These are phyloP conservation scores for Orthonyx spaldingii DNA, from an alignment of 2,113 vertebrate genomes.

Conservation along the genomic window DNA sequence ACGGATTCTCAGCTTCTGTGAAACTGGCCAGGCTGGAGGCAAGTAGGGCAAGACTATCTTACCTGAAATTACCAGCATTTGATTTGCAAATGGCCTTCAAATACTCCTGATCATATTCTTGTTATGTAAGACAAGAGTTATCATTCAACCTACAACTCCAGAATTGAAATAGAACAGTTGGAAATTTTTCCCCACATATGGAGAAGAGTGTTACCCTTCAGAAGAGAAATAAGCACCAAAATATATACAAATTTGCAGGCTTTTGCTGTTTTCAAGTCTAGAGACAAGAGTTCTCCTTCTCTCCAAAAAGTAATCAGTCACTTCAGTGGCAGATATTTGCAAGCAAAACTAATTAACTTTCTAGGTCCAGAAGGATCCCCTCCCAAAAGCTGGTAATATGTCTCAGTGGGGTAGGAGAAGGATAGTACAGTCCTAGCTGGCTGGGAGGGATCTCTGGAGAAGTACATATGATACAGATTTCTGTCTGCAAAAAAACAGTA, in stretches of 20 bases:
- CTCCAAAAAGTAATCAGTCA: not conserved
- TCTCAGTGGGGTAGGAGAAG: not conserved
- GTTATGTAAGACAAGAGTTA: not conserved
- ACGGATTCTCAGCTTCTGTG: not conserved
- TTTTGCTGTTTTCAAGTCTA: not conserved
- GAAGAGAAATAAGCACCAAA: not conserved
- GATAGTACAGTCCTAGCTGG: not conserved
- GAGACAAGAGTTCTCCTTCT: not conserved
- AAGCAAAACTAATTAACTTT: constrained; percentile 30
- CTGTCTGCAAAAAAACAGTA: not conserved
- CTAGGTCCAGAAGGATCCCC: not conserved
- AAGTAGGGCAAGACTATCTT: not conserved
- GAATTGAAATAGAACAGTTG: not conserved
- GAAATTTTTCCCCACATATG: not conserved
- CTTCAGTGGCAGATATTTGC: not conserved
- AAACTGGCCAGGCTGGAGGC: not conserved
- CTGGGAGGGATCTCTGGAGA: constrained; percentile 27
- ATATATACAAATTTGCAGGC: not conserved
- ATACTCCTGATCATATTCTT: not conserved
- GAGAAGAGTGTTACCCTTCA: not conserved
- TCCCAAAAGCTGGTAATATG: not conserved
- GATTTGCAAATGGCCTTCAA: not conserved
- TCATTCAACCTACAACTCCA: not conserved
- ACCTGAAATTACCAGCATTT: not conserved
- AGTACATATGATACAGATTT: not conserved